A percentile compares a stretch with the other conserved stretches of the same genome.
Evolutionary conservation across 2,888 invertebrate species (phyloP).

Genomic region (Rhagonycha lutea): DNA sequence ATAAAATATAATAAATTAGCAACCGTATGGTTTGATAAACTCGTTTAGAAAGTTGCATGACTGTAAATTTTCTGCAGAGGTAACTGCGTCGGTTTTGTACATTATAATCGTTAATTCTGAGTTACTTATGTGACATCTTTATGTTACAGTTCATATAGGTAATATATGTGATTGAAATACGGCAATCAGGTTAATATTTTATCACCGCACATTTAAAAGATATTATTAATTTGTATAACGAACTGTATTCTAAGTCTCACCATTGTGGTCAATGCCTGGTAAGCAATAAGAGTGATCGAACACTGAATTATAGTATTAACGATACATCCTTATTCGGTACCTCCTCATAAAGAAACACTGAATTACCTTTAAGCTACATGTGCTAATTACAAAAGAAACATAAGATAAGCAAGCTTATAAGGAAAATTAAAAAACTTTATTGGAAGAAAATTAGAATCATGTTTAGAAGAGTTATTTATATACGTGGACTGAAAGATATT

Average conservation of each 20-base stretch:
- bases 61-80: slow-evolving; percentile 33
- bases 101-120: slow-evolving; percentile 40
- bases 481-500: no score
- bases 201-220: slow-evolving; percentile 34
- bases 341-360: background rate
- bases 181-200: slow-evolving; percentile 38
- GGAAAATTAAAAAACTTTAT: background rate
- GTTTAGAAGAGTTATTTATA: no score
- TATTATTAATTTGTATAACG: slow-evolving; percentile 28
- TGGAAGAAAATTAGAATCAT: background rate
- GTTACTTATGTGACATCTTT: slow-evolving; percentile 44
- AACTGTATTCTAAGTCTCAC: slow-evolving; percentile 17
- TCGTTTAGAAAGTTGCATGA: slow-evolving; percentile 35
- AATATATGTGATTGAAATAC: slow-evolving; percentile 40
- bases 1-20: slow-evolving; percentile 23
- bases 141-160: slow-evolving; percentile 41
- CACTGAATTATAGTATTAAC: background rate
- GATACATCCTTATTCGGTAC: background rate
- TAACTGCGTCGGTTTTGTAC: slow-evolving; percentile 41
- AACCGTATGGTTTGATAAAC: slow-evolving; percentile 28
- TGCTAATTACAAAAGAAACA: background rate
- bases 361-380: background rate
- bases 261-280: slow-evolving; percentile 32
- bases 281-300: slow-evolving; percentile 26
- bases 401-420: background rate